Conservation (phyloP, 2,113 vertebrate genomes). For the Pandion haliaetus region DNA sequence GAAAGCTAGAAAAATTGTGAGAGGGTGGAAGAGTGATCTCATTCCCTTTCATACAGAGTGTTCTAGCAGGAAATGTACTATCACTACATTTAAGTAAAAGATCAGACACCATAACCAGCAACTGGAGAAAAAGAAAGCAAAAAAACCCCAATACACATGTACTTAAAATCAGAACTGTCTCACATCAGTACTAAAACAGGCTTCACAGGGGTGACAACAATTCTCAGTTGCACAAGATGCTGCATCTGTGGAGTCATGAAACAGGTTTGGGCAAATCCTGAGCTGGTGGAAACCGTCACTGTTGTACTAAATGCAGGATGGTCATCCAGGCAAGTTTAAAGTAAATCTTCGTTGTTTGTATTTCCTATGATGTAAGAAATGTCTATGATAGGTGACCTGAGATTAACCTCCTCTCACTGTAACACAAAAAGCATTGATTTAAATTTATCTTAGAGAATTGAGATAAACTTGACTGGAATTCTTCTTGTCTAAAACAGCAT, state of each 20-base stretch:
- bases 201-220: neutral
- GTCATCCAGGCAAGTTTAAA: neutral
- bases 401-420: neutral
- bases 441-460: neutral
- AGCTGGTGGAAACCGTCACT: neutral
- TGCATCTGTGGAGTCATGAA: neutral
- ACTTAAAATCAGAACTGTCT: neutral
- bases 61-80: neutral
- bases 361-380: neutral
- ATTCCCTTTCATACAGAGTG: neutral
- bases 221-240: neutral
- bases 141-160: neutral
- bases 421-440: neutral
- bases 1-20: neutral
- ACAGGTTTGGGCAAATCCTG: neutral
- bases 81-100: neutral
- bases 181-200: neutral
- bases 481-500: neutral
- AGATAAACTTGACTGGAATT: neutral
- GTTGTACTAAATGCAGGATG: neutral
- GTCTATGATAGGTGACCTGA: neutral
- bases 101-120: neutral
- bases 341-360: neutral
- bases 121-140: neutral
- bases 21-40: neutral